Conservation (phyloP, 1,140 invertebrate species). For the Drosophila willistoni region DNA sequence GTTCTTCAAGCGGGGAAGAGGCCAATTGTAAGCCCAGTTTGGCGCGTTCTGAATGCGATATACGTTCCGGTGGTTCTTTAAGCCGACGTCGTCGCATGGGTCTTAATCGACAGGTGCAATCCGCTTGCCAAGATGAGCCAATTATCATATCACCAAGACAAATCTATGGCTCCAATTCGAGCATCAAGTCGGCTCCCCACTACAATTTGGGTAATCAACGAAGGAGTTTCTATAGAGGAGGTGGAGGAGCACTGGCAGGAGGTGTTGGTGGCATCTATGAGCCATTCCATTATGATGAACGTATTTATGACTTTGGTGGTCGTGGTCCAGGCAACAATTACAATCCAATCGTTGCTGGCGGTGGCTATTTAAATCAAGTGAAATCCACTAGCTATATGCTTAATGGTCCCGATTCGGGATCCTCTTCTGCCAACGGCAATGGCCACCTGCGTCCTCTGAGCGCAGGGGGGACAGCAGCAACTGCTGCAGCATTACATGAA, state of each 20-base stretch:
- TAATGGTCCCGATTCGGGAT: conserved; percentile 56
- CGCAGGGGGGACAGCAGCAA: conserved; percentile 24
- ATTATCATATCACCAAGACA: conserved; percentile 64
- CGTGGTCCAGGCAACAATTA: conserved; percentile 80
- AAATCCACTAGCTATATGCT: conserved; percentile 44
- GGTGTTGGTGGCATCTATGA: conserved; percentile 50
- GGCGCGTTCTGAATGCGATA: conserved; percentile 83
- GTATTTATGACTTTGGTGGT: conserved; percentile 80
- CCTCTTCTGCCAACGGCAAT: conserved; percentile 61
- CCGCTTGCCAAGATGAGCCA: conserved; percentile 68
- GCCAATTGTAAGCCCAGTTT: conserved; percentile 68
- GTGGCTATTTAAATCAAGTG: conserved; percentile 29
- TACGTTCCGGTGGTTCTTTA: conserved; percentile 67
- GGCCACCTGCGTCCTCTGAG: conserved; percentile 53
- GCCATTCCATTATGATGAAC: conserved; percentile 75
- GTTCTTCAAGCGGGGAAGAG: conserved; percentile 80
- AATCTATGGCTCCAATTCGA: conserved; percentile 83
- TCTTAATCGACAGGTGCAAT: conserved; percentile 67
- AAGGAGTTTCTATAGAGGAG: conserved; percentile 56
- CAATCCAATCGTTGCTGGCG: conserved; percentile 23
- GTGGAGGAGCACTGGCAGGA: not conserved
- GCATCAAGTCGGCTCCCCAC: conserved; percentile 83
- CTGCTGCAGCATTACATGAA: conserved; percentile 58
- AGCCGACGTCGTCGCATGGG: conserved; percentile 65
- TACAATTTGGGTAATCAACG: conserved; percentile 73